Evolutionary conservation across 2,113 vertebrate species (phyloP).

Genomic region (Gasterosteus nipponicus): DNA sequence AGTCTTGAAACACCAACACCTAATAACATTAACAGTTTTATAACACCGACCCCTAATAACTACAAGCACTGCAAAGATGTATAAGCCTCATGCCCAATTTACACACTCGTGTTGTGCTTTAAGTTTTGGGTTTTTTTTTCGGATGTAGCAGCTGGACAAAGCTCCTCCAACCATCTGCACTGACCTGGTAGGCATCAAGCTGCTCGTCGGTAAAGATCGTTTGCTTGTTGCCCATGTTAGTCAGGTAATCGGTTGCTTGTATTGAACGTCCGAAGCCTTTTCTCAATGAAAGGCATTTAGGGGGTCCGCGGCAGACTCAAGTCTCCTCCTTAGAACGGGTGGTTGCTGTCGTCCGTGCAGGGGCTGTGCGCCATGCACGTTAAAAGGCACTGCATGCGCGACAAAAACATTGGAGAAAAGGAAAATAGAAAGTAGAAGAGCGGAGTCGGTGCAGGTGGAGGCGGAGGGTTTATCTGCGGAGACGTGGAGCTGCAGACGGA

Average conservation of each 20-base stretch:
- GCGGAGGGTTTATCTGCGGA: not conserved
- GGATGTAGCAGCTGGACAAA: not conserved
- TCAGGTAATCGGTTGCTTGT: conserved; percentile 80
- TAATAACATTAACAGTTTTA: not conserved
- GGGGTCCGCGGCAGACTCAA: conserved; percentile 60
- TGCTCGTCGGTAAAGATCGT: conserved; percentile 97
- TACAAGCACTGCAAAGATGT: not conserved
- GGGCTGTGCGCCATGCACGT: conserved; percentile 53
- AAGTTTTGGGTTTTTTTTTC: not conserved
- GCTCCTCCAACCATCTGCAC: not conserved
- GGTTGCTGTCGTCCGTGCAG: conserved; percentile 32
- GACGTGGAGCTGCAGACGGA: conserved; percentile 27
- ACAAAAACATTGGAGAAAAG: not conserved
- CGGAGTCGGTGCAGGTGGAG: not conserved
- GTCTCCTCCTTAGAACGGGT: conserved; percentile 64
- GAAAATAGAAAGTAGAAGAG: not conserved
- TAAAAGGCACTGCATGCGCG: conserved; percentile 4
- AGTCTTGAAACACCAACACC: not conserved
- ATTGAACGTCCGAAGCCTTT: conserved; percentile 79
- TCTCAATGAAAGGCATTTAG: conserved; percentile 85
- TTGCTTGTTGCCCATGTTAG: conserved; percentile 95
- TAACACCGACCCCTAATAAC: not conserved
- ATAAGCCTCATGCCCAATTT: not conserved
- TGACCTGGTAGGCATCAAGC: conserved; percentile 95
- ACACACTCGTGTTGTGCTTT: not conserved